These are phyloP conservation scores for Brachirus orientalis DNA, from an alignment of 2,113 vertebrate genomes.

Conservation along the genomic window DNA sequence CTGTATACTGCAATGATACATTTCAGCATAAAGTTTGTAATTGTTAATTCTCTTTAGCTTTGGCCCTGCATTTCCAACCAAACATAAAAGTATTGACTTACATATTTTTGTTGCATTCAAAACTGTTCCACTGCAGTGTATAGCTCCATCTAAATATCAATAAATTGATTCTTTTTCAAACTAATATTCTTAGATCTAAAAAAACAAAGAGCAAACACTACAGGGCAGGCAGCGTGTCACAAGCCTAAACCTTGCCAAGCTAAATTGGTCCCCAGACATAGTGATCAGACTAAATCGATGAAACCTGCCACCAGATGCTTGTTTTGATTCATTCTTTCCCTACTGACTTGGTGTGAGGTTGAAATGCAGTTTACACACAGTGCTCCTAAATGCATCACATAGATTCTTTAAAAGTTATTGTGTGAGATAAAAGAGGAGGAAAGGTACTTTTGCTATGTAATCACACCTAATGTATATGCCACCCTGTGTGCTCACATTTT, in stretches of 20 bases:
- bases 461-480: not conserved
- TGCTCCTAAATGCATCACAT: constrained; percentile 13
- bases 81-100: too few relatives aligned
- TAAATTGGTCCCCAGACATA: constrained; percentile 42
- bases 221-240: not conserved
- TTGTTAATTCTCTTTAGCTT: not conserved
- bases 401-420: constrained; percentile 34
- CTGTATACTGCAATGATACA: too few relatives aligned
- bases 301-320: constrained; percentile 8
- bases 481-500: not conserved
- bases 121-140: too few relatives aligned
- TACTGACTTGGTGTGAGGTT: constrained; percentile 1
- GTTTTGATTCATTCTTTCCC: constrained; percentile 30
- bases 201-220: not conserved
- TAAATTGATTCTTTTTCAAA: too few relatives aligned
- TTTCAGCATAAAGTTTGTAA: not conserved
- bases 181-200: not conserved
- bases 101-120: not conserved
- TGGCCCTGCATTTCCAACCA: too few relatives aligned
- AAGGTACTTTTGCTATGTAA: constrained; percentile 18
- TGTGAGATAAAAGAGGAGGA: constrained; percentile 22
- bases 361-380: not conserved
- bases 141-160: too few relatives aligned
- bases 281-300: constrained; percentile 50
- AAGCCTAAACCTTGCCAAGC: constrained; percentile 1